These are phyloP conservation scores for Prorops nasuta DNA, from an alignment of 1,140 invertebrate species.

Conservation along the genomic window DNA sequence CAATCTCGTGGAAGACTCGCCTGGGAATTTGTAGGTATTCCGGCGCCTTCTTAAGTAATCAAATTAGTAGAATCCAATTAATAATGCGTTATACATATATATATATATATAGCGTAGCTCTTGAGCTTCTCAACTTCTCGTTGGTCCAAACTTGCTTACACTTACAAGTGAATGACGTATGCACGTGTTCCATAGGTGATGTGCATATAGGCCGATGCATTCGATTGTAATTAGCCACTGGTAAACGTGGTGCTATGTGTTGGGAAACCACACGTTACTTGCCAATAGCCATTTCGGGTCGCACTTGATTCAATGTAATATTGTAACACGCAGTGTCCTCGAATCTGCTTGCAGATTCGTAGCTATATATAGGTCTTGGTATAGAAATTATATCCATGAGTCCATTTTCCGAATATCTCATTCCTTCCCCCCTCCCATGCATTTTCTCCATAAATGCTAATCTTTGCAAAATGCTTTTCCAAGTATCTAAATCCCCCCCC, in stretches of 20 bases:
- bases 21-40: not conserved
- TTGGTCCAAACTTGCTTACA: not conserved
- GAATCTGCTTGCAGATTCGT: not conserved
- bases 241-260: slow-evolving; percentile 19
- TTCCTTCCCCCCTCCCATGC: no score
- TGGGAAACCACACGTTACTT: slow-evolving; percentile 27
- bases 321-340: not conserved
- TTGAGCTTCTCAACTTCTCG: not conserved
- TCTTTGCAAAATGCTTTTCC: no score
- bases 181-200: no score
- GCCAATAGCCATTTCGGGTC: slow-evolving; percentile 23
- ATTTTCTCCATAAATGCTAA: no score
- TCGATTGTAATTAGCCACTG: slow-evolving; percentile 23
- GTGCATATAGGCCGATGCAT: no score
- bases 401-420: no score
- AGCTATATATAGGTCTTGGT: no score
- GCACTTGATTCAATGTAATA: slow-evolving; percentile 25
- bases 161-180: no score
- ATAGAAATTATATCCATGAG: no score
- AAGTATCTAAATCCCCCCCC: no score
- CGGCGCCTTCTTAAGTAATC: slow-evolving; percentile 35
- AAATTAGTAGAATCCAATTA: slow-evolving; percentile 45
- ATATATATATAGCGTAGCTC: no score
- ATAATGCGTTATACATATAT: slow-evolving; percentile 18
- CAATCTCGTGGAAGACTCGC: no score